Evolutionary conservation across 2,113 vertebrate species (phyloP).

Genomic region (Petromus typicus): DNA sequence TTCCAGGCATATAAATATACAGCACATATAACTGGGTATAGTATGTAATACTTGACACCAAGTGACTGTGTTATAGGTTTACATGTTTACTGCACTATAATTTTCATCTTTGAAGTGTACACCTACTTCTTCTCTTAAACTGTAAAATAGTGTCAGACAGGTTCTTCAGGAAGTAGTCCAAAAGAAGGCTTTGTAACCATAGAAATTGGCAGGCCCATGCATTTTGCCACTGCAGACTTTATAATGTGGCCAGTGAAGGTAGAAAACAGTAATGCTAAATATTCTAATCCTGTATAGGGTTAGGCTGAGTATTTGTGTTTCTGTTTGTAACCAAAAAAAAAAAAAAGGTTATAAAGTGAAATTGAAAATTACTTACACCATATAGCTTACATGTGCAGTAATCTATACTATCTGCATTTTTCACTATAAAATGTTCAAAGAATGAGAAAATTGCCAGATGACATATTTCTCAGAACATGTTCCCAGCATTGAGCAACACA

Average conservation of each 20-base stretch:
- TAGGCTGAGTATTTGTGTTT: not conserved
- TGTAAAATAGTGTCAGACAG: not conserved
- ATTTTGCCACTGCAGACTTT: not conserved
- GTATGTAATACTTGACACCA: not conserved
- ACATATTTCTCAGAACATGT: not conserved
- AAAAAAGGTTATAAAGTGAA: not conserved
- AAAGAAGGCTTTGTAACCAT: not conserved
- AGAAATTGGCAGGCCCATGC: not conserved
- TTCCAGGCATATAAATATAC: not conserved
- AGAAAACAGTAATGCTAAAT: not conserved
- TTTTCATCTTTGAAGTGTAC: not conserved
- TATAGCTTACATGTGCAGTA: not conserved
- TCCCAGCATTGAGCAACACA: not conserved
- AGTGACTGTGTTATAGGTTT: not conserved
- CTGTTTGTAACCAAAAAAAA: not conserved
- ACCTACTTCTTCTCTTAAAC: not conserved
- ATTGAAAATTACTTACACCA: not conserved
- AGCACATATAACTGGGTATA: not conserved
- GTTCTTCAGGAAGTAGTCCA: not conserved
- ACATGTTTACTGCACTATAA: not conserved
- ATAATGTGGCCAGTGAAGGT: not conserved
- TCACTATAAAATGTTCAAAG: not conserved
- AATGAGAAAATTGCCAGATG: not conserved
- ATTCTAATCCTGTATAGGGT: not conserved
- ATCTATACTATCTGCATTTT: not conserved